Evolutionary conservation across 2,888 invertebrate genomes (phyloP).

Genomic region (Nomada fucata): DNA sequence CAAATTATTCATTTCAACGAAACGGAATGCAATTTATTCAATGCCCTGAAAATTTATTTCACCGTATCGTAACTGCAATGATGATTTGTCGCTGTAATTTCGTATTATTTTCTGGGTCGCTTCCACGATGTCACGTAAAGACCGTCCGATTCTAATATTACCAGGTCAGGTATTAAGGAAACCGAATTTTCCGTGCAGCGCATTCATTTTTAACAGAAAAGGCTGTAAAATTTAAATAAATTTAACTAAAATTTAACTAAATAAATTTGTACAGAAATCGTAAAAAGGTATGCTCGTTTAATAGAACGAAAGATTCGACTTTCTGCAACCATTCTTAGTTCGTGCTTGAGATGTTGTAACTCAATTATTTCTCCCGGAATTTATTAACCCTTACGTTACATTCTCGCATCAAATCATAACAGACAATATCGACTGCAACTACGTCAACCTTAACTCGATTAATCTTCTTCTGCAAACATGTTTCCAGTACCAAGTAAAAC

Average conservation of each 20-base stretch:
- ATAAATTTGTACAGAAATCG: no score
- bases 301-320: no score
- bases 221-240: no score
- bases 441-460: not conserved
- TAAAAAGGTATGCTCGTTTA: no score
- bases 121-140: slow-evolving; percentile 30
- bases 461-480: not conserved
- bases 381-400: not conserved
- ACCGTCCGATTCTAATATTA: slow-evolving; percentile 9
- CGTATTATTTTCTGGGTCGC: slow-evolving; percentile 50
- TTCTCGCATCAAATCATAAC: no score
- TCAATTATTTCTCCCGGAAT: not conserved
- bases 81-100: slow-evolving; percentile 63
- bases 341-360: not conserved
- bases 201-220: not conserved
- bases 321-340: not conserved
- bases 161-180: not conserved
- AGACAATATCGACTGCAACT: no score
- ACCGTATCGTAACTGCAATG: slow-evolving; percentile 50
- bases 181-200: not conserved
- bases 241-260: no score
- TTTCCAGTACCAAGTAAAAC: not conserved
- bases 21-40: slow-evolving; percentile 57
- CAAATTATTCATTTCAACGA: slow-evolving; percentile 58
- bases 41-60: slow-evolving; percentile 60